Evolutionary conservation across 2,888 invertebrate genomes (phyloP), one percentile per base, ranked within the genome.

Genomic region (Pocota personata): DNA sequence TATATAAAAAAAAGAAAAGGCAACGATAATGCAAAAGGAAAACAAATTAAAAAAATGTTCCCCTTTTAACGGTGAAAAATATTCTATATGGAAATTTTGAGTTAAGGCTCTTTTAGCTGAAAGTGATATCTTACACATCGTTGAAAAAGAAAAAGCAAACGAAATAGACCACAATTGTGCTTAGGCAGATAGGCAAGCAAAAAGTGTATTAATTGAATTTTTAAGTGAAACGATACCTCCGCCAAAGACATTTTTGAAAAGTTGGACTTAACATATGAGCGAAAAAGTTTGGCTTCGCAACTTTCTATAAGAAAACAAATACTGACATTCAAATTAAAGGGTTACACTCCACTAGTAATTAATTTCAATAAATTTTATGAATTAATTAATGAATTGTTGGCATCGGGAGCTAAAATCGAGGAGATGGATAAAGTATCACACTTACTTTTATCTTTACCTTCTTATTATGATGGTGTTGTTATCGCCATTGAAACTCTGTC

Each of bases 381-480:
- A n/a, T 10, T 48, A 6, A 64, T 48, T 19, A 46, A 19, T 1
- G 19, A 92, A 62, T 86, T 92, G 58, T 21, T 88, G 5, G 88
- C 90, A 1, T 89, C 91, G 7, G 91, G 91, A 27, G 90, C 90
- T 3, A 90, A 89, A 60, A 50, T 91, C 1, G 90, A 90, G 14
- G 91, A 92, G 87, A 89, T 88, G 2, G 90, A 91, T 58, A 91
- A 90, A 86, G 87, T 91, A 2, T 87, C 90, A 0, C 90, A 91
- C 55, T 87, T 91, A 12, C 82, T 91, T 4, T 43, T 91, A 1
- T 90, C 90, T n/a, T 72, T 92, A 24, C 91, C 91, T 5, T 4
- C 88, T 14, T 64, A 78, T 12, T 91, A 91, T 87, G 89, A 91
- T 76, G 90, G 90, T 3, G 88, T 92, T 0, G 88, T 90, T 14